These are phyloP conservation scores for Micrastur ruficollis DNA, from an alignment of 2,797 vertebrate species.

Conservation along the genomic window DNA sequence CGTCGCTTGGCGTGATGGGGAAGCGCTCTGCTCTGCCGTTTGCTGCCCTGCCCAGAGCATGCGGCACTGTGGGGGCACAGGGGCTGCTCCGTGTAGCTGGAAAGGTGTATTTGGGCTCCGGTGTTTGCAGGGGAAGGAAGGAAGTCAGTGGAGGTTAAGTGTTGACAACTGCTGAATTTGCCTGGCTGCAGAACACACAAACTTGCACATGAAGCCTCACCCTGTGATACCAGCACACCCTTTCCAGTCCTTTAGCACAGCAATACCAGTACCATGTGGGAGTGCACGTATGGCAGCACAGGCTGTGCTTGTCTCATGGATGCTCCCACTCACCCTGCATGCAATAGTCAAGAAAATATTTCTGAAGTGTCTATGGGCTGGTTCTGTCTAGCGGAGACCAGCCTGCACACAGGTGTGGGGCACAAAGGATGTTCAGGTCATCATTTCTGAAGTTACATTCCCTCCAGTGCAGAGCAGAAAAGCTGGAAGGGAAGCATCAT, in stretches of 20 bases:
- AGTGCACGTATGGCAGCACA: not conserved
- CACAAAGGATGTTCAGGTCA: not conserved
- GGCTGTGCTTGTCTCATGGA: not conserved
- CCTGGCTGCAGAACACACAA: not conserved
- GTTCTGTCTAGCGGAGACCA: not conserved
- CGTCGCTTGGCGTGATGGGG: fast-evolving
- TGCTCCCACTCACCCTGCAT: not conserved
- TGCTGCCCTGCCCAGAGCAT: not conserved
- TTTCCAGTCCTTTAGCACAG: not conserved
- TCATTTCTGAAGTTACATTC: not conserved
- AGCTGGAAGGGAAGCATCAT: not conserved
- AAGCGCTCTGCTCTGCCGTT: not conserved
- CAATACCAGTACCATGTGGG: not conserved
- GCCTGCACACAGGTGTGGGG: not conserved
- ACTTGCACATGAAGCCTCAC: not conserved
- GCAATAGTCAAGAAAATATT: not conserved
- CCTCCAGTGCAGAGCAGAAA: not conserved
- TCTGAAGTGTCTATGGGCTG: not conserved
- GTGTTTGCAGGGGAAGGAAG: not conserved
- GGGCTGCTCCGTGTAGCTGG: not conserved
- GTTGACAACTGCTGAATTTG: not conserved
- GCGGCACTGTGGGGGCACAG: not conserved
- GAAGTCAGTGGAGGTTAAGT: not conserved
- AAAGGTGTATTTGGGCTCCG: not conserved
- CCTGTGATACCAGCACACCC: not conserved